Percentiles rank a stretch among this genome's conserved stretches.
Evolutionary conservation across 2,888 invertebrate species (phyloP).

Genomic region (Ceriagrion tenellum): DNA sequence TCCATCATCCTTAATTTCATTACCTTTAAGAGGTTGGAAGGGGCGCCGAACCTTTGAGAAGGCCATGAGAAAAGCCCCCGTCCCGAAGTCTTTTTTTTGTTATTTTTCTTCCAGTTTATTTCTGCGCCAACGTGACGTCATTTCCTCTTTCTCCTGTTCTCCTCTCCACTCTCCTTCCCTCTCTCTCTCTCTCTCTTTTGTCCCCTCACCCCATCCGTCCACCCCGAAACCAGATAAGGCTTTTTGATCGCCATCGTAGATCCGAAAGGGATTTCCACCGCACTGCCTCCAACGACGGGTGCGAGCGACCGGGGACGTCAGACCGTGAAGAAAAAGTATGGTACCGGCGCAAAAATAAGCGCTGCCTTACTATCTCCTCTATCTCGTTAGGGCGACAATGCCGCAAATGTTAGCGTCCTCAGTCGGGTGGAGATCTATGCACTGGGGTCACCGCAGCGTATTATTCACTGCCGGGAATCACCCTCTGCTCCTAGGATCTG

Average conservation of each 20-base stretch:
- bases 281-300: background rate
- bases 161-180: background rate
- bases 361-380: background rate
- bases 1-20: slow-evolving; percentile 20
- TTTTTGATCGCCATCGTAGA: background rate
- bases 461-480: background rate
- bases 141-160: background rate
- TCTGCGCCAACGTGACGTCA: slow-evolving; percentile 22
- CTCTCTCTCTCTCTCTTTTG: background rate
- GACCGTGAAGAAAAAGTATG: background rate
- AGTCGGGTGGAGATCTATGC: background rate
- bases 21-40: background rate
- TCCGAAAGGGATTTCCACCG: background rate
- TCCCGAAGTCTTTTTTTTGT: background rate
- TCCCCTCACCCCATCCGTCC: background rate
- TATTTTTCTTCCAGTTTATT: background rate
- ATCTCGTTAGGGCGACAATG: background rate
- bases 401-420: background rate
- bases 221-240: slow-evolving; percentile 29
- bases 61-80: background rate
- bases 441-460: background rate
- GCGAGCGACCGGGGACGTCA: background rate
- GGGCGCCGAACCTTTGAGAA: slow-evolving; percentile 15
- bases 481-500: background rate
- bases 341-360: background rate